These are phyloP conservation scores for Drosophila baimaii DNA, from an alignment of 1,140 invertebrate species.

Conservation along the genomic window DNA sequence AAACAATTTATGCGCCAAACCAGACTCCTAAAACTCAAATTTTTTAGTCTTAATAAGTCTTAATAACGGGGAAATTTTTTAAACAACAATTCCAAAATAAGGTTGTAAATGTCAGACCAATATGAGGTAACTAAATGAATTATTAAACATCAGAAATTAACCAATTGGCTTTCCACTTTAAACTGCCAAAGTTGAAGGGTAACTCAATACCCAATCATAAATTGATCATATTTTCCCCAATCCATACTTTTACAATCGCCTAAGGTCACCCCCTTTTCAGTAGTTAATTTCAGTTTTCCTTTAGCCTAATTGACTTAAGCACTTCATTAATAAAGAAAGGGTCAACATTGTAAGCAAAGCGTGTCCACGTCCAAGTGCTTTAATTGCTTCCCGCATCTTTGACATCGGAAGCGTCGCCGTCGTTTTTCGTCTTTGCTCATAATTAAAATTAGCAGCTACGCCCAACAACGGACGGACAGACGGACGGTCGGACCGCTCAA, in stretches of 20 bases:
- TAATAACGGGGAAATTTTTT: too few relatives aligned
- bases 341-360: conserved; percentile 54
- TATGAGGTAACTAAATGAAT: neutral
- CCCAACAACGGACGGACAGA: conserved; percentile 53
- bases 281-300: conserved; percentile 17
- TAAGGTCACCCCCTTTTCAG: neutral
- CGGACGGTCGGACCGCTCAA: conserved; percentile 57
- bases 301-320: conserved; percentile 54
- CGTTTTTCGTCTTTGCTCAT: conserved; percentile 41
- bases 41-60: too few relatives aligned
- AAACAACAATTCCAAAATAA: neutral
- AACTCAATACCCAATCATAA: neutral
- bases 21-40: too few relatives aligned
- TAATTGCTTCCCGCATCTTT: conserved; percentile 79
- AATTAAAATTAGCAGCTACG: conserved; percentile 78
- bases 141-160: neutral
- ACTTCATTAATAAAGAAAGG: conserved; percentile 57
- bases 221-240: neutral
- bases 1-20: too few relatives aligned
- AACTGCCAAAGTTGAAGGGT: neutral
- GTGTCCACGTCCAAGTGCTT: conserved; percentile 63
- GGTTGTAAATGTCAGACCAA: neutral
- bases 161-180: neutral
- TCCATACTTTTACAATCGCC: neutral
- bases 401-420: conserved; percentile 67